Conservation (phyloP, 2,888 invertebrate genomes). For the Leucozona laternaria region DNA sequence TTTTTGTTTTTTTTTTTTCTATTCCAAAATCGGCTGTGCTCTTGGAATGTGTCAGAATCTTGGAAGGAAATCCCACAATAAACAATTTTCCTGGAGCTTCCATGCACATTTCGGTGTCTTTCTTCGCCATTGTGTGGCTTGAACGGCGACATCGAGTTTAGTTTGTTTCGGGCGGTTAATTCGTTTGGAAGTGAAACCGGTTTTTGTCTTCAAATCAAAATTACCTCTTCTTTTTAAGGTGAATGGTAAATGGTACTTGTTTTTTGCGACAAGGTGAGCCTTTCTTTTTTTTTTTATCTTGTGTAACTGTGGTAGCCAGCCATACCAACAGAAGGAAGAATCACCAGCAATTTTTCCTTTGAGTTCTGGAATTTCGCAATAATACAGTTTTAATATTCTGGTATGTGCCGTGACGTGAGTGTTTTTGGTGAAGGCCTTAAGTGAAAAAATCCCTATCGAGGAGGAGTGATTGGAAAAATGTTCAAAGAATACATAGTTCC, state of each 20-base stretch:
- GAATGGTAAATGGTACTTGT: constrained; percentile 29
- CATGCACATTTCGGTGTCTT: constrained; percentile 43
- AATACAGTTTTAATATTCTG: constrained; percentile 17
- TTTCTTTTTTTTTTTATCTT: constrained; percentile 27
- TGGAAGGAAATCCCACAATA: constrained; percentile 51
- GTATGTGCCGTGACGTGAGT: not conserved
- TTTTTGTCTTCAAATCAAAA: constrained; percentile 46
- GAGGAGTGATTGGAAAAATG: constrained; percentile 31
- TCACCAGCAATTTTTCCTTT: constrained; percentile 30
- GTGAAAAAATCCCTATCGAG: constrained; percentile 31
- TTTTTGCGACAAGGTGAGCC: constrained; percentile 65
- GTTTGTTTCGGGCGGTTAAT: constrained; percentile 78
- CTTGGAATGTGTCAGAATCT: constrained; percentile 24
- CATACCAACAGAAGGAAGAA: constrained; percentile 35
- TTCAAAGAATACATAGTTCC: constrained; percentile 7
- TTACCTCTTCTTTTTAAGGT: not conserved
- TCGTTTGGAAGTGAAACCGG: constrained; percentile 78
- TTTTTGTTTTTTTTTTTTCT: constrained; percentile 4
- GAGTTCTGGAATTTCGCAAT: constrained; percentile 62
- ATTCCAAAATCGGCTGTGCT: constrained; percentile 29
- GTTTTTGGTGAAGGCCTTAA: not conserved
- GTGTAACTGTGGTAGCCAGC: constrained; percentile 45
- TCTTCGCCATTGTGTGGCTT: constrained; percentile 47
- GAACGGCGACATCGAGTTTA: constrained; percentile 65
- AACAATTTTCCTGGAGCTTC: constrained; percentile 60